Base-by-base conservation (phyloP, 2,797 vertebrate species). In the Acanthurus leucopareius region DNA sequence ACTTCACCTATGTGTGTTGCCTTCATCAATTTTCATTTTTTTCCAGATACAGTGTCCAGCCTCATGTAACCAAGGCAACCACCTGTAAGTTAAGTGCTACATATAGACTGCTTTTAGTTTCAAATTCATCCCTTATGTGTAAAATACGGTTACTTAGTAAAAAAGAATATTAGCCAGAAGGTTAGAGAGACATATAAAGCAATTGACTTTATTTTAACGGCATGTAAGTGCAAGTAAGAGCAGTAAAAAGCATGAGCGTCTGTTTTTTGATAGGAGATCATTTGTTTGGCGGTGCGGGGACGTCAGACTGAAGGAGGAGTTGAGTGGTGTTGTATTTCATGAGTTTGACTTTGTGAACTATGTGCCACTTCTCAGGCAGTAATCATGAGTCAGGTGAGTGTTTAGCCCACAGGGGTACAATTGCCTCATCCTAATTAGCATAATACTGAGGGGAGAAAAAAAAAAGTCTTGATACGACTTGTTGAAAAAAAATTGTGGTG, bases 341-440 rank as follows among this genome's bases (percentile, higher is more conserved):
- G 22, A 42, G 48, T 70, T 67, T 68, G 56, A 77, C 73, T 77
- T 69, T 74, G 66, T 71, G 69, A 73, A 59, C 40, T 69, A 10
- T 32, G 10, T 47, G 5, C 16, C 64, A 17, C 20, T 49, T 75
- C 40, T 61, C 54, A 65, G 56, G 35, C 42, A 57, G 65, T 68
- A 64, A 69, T 71, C 40, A 40, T 9, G 6, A 85, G 60, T 47
- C 74, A 78, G 62, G 38, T 76, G 73, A 80, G 48, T 35, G 68
- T 68, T 68, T 54, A 70, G 16, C 61, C 60, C 69, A 35, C 49
- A 70, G 65, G 52, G 48, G 48, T 63, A 59, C 13, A 2, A 60
- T 69, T 85, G 72, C 80, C 62, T 88, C 77, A 78, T 76, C 45
- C 65, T 54, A 5, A 76, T 86, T 80, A 80, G 66, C 80, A 87